Percentiles rank a stretch among this genome's conserved stretches.
phyloP scores from a whole-genome alignment of 2,113 vertebrate genomes.

The Platichthys flesus region DNA sequence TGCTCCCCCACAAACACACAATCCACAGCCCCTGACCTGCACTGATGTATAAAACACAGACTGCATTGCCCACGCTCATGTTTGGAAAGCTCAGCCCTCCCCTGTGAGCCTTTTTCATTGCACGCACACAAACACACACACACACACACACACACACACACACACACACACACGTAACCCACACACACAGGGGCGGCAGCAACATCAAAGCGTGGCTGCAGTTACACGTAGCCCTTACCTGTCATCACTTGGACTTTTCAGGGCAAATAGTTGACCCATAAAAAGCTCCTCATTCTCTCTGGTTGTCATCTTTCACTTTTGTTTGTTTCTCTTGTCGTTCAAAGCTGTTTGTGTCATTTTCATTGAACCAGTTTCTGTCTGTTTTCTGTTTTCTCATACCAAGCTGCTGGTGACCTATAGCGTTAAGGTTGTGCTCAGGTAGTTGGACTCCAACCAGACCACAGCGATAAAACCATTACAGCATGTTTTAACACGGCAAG shows the following conservation, averaged over 20 bases:
- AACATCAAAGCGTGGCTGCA: constrained; percentile 49
- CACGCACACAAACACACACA: not conserved
- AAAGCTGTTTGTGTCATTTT: not conserved
- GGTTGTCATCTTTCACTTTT: not conserved
- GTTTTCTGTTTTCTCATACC: not conserved
- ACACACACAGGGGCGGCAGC: constrained; percentile 2
- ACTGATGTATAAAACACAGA: constrained; percentile 75
- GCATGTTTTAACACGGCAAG: not conserved
- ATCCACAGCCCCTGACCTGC: constrained; percentile 17
- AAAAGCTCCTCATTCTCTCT: not conserved
- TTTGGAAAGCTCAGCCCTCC: constrained; percentile 49
- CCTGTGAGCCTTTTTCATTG: constrained; percentile 48
- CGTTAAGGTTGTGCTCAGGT: not conserved
- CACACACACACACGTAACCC: not conserved
- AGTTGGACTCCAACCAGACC: not conserved
- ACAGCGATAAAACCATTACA: not conserved
- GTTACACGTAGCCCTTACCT: constrained; percentile 25
- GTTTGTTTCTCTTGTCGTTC: not conserved
- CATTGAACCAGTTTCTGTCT: not conserved
- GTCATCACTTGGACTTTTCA: constrained; percentile 39
- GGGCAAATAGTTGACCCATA: constrained; percentile 25
- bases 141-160: not conserved
- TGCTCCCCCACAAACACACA: constrained; percentile 10
- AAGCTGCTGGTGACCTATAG: not conserved
- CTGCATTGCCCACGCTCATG: constrained; percentile 12